Percentiles rank a stretch among this genome's conserved stretches.
Evolutionary conservation across 2,888 invertebrate genomes (phyloP).

Genomic region (Pycnomerus fuliginosus): DNA sequence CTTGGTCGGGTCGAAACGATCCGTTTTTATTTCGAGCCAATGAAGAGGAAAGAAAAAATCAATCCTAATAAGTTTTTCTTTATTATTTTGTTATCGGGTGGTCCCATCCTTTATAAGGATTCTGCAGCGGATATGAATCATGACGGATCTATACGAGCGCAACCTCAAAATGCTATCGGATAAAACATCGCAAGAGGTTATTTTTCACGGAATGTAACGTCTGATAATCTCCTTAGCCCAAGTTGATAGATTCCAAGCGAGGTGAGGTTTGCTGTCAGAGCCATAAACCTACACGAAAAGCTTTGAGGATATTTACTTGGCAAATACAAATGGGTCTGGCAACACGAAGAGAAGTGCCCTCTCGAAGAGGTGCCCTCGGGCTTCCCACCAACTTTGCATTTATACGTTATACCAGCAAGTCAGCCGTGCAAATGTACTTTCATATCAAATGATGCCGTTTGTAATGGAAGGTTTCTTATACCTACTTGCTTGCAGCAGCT

Average conservation of each 20-base stretch:
- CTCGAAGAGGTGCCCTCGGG: conserved; percentile 8
- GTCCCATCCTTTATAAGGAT: no score
- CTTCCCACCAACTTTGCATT: conserved; percentile 12
- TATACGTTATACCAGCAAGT: conserved; percentile 8
- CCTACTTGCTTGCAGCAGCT: conserved; percentile 1
- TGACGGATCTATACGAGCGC: conserved; percentile 10
- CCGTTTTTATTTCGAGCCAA: no score
- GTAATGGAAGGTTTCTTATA: conserved; percentile 7
- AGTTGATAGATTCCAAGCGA: conserved; percentile 15
- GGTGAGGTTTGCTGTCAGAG: conserved; percentile 13
- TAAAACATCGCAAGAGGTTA: conserved; percentile 15
- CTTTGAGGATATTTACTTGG: conserved; percentile 20
- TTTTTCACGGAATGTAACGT: conserved; percentile 16
- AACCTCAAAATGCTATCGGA: conserved; percentile 16
- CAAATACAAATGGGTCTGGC: conserved; percentile 18
- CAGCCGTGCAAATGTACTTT: conserved; percentile 13
- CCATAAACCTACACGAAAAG: conserved; percentile 11
- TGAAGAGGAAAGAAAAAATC: no score
- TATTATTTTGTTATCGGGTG: no score
- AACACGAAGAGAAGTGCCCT: conserved; percentile 15
- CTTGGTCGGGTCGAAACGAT: no score
- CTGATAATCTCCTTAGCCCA: conserved; percentile 17
- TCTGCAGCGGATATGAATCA: conserved; percentile 15
- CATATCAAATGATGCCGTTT: conserved; percentile 8
- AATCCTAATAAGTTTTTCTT: no score